Evolutionary conservation across 2,797 vertebrate species (phyloP), one percentile per base, ranked within the genome.

Genomic region (Lepilemur septentrionalis): DNA sequence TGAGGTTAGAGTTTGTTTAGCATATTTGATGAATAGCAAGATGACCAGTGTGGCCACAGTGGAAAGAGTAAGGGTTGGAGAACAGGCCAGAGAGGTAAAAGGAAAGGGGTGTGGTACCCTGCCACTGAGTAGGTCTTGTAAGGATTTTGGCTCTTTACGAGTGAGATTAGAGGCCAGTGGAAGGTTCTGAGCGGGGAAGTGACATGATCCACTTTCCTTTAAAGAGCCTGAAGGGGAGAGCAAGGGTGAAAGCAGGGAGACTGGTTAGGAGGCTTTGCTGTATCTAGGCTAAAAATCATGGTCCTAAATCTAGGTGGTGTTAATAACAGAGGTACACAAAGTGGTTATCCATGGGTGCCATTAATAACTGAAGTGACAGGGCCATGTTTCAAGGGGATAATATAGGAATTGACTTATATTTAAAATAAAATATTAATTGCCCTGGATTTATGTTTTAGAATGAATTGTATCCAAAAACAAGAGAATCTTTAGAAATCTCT

Each of bases 381-480:
- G 22, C 67, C 9, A 11, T 81, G 25, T 84, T 91, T 93, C 32
- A 81, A 86, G 25, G 52, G 38, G 25, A 17, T 61, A 38, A 12
- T 85, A 13, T 22, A 80, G 63, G 23, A 85, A 91, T n/a, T 94
- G 48, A 87, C 8, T 61, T 91, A 67, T 81, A 82, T 79, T 92
- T 93, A 41, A 93, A 94, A 93, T 96, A 75, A 85, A 80, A 30
- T 73, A 38, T 46, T 84, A 85, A 72, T 28, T 88, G 17, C 15
- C 5, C 14, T 78, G 6, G 10, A 46, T 76, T 73, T 82, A 81
- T 38, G 18, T 52, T 67, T 85, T 46, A 61, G 15, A 41, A 43
- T 90, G 17, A 59, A 69, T 78, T 94, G 70, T 70, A 75, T 57
- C 35, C 1, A 38, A 32, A 94, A 85, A 7, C 61, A 15, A 84